Evolutionary conservation across 2,113 vertebrate species (phyloP).

Genomic region (Hyperoodon ampullatus): DNA sequence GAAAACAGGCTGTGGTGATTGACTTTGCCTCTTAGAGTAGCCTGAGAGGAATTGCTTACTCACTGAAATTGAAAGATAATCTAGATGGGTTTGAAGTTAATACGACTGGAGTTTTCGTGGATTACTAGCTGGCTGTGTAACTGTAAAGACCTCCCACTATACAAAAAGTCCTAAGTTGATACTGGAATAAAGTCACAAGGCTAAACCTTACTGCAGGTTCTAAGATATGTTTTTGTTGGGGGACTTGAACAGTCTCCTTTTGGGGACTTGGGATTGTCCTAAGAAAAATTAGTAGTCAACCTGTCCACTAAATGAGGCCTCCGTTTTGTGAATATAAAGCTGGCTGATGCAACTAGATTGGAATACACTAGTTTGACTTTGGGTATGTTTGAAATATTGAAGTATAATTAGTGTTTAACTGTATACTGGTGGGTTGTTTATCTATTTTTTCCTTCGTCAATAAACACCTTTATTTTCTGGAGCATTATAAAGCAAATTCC

Average conservation of each 20-base stretch:
- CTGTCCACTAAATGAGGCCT: not conserved
- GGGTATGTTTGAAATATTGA: not conserved
- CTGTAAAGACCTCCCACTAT: not conserved
- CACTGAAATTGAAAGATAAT: not conserved
- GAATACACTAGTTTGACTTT: not conserved
- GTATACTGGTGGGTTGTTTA: not conserved
- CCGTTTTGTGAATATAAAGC: not conserved
- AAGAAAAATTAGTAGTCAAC: not conserved
- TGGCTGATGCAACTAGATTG: not conserved
- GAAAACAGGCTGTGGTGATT: conserved; percentile 22
- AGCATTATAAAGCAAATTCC: conserved; percentile 14
- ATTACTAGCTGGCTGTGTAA: not conserved
- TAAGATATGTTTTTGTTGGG: not conserved
- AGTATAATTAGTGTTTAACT: not conserved
- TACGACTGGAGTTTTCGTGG: not conserved
- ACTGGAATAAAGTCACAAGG: not conserved
- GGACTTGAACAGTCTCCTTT: not conserved
- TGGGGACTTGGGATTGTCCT: not conserved
- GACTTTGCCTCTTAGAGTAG: conserved; percentile 11
- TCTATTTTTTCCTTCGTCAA: not conserved
- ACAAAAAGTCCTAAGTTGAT: not conserved
- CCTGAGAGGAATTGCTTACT: not conserved
- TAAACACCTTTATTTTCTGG: not conserved
- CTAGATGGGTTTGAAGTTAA: not conserved
- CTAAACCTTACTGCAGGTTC: not conserved